Evolutionary conservation across 2,113 vertebrate genomes (phyloP).

Genomic region (Odocoileus hemionus): DNA sequence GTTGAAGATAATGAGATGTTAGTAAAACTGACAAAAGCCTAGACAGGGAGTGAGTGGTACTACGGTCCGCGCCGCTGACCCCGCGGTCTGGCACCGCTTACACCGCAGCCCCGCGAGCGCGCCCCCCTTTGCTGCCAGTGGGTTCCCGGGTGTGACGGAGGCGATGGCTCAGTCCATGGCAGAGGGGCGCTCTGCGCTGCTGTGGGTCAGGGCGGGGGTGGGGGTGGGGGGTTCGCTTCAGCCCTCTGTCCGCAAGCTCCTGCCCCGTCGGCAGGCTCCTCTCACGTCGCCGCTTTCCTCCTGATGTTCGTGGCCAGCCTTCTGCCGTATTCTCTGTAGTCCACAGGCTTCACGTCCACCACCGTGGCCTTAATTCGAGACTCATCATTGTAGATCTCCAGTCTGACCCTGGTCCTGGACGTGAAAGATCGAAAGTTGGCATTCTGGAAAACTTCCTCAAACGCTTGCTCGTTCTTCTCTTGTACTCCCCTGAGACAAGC

Average conservation of each 20-base stretch:
- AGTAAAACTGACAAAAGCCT: slow-evolving; percentile 11
- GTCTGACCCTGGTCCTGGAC: slow-evolving; percentile 92
- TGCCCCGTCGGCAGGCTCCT: background rate
- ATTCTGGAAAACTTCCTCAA: slow-evolving; percentile 93
- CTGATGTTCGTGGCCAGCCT: slow-evolving; percentile 91
- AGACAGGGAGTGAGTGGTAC: background rate
- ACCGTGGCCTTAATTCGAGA: slow-evolving; percentile 95
- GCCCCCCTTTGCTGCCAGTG: background rate
- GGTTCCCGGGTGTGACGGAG: background rate
- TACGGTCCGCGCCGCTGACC: background rate
- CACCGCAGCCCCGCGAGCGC: background rate
- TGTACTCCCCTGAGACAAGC: slow-evolving; percentile 93
- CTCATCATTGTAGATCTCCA: slow-evolving; percentile 97
- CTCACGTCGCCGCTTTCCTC: slow-evolving; percentile 78
- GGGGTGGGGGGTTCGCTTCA: background rate
- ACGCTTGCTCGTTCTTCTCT: slow-evolving; percentile 95
- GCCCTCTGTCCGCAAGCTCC: slow-evolving; percentile 12
- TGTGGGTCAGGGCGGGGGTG: background rate
- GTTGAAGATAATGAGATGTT: slow-evolving; percentile 53
- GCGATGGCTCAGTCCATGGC: slow-evolving; percentile 3
- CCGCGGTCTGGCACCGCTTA: background rate
- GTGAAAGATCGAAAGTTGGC: slow-evolving; percentile 92
- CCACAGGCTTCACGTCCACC: slow-evolving; percentile 91
- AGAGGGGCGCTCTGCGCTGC: background rate
- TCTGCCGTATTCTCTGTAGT: slow-evolving; percentile 92